phyloP scores from a whole-genome alignment of 2,797 vertebrate genomes.

The Muscicapa striata region DNA sequence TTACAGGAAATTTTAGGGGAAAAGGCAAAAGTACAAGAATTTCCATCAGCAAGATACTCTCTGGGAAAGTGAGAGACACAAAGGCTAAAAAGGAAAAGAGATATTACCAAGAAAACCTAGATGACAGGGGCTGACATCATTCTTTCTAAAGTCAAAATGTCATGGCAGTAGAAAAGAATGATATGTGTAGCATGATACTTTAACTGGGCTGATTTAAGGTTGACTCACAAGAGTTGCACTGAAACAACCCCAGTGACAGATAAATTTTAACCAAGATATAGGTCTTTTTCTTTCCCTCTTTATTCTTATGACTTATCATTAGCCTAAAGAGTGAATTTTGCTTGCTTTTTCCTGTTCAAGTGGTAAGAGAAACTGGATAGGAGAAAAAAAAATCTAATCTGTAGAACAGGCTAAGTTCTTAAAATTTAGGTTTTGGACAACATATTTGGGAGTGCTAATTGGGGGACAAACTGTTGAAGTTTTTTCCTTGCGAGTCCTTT shows the following conservation, averaged over 20 bases:
- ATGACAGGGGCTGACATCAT: not conserved
- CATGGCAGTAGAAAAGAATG: not conserved
- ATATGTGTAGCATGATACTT: not conserved
- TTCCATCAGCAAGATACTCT: not conserved
- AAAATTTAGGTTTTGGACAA: not conserved
- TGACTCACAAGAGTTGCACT: not conserved
- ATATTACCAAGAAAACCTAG: not conserved
- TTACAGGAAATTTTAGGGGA: not conserved
- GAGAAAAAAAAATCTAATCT: not conserved
- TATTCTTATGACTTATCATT: not conserved
- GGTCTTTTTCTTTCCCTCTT: not conserved
- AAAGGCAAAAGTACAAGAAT: not conserved
- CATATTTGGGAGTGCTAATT: not conserved
- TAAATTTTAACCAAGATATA: not conserved
- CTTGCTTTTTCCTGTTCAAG: not conserved
- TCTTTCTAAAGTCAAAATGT: slow-evolving; percentile 26
- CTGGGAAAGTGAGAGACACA: not conserved
- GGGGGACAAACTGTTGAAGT: not conserved
- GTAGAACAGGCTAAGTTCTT: not conserved
- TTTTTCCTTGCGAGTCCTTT: not conserved
- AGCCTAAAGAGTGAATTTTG: not conserved
- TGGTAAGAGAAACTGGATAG: not conserved
- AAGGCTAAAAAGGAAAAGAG: not conserved
- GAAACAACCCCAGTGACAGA: not conserved
- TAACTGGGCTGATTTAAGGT: not conserved